A percentile compares a stretch with the other conserved stretches of the same genome.
Evolutionary conservation across 2,797 vertebrate species (phyloP).

Genomic region (Babyrousa celebensis): DNA sequence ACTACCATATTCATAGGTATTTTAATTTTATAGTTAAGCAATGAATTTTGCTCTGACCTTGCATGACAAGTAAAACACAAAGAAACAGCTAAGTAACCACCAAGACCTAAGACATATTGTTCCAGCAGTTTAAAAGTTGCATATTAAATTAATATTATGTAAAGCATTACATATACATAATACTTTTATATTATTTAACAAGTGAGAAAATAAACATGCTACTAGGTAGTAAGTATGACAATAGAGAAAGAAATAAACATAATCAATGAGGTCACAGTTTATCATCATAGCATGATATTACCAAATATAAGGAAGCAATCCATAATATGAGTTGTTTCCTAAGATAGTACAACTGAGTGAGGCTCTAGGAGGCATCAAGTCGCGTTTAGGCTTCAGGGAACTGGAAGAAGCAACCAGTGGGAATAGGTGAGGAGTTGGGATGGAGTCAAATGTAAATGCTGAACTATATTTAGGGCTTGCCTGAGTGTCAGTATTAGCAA

Average conservation of each 20-base stretch:
- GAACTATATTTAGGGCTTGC: background rate
- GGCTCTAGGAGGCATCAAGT: background rate
- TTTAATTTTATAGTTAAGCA: slow-evolving; percentile 40
- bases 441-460: background rate
- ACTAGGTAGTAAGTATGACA: background rate
- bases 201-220: background rate
- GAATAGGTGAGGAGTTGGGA: background rate
- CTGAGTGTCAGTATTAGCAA: background rate
- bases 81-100: background rate
- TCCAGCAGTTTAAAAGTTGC: background rate
- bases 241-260: background rate
- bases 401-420: background rate
- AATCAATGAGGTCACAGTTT: background rate
- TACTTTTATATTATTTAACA: background rate
- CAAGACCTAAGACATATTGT: background rate
- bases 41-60: background rate
- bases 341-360: background rate
- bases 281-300: background rate
- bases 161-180: background rate
- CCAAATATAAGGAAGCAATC: background rate
- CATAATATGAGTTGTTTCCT: background rate
- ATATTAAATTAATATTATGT: background rate
- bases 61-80: background rate
- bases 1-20: background rate
- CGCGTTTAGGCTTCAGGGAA: background rate